Evolutionary conservation across 2,888 invertebrate species (phyloP), one percentile per base, ranked within the genome.

Genomic region (Monoplex corrugatus): DNA sequence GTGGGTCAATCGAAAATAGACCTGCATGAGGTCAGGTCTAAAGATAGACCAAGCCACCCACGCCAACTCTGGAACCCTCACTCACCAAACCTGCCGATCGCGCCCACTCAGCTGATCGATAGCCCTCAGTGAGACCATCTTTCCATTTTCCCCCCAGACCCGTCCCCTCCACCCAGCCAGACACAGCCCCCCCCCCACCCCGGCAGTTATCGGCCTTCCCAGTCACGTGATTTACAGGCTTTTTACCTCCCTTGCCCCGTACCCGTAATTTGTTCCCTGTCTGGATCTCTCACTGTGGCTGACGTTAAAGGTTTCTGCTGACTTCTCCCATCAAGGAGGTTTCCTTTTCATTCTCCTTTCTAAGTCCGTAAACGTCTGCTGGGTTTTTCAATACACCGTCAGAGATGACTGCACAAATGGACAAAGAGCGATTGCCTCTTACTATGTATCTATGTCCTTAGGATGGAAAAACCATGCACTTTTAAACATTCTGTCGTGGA

Each of bases 211-310:
- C 78, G 78, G 78, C 78, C 78, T 80, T 80, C 40, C 32, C 78
- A 80, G 78, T 80, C 78, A 80, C 78, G 78, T 80, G 78, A 80
- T 80, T 80, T 80, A 80, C 78, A 80, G 78, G 78, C 78, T 43
- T 28, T 80, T 80, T 43, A n/a, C n/a, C 78, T 43, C 43, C 78
- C 78, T 43, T 80, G 40, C 40, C 78, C 78, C 78, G 28, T 80
- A 6, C 78, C 78, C 28, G 23, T 23, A 43, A 80, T 43, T 80
- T 80, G 43, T 43, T n/a, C 43, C 78, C 78, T 8, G 78, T 80
- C 78, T 80, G 78, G 43, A 28, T 43, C 32, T 80, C 78, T 8
- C 10, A n/a, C n/a, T n/a, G n/a, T n/a, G n/a, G n/a, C n/a, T n/a
- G n/a, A n/a, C n/a, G n/a, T n/a, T n/a, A n/a, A n/a, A n/a, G n/a